Base-by-base conservation (phyloP, 2,888 invertebrate species). In the Hanleya hanleyi region DNA sequence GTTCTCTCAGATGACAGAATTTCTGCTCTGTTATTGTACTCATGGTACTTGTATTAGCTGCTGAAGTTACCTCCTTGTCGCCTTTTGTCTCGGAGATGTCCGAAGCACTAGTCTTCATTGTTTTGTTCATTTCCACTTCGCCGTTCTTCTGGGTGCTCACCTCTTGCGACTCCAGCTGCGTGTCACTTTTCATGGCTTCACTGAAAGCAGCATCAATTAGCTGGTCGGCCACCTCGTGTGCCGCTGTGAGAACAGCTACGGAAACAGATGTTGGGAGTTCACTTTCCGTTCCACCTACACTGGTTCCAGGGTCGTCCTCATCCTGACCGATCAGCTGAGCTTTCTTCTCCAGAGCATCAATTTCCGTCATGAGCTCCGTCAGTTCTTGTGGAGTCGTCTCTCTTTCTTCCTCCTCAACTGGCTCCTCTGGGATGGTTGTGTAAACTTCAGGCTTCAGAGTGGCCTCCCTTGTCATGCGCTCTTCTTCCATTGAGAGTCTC, bases 1-100 rank as follows among this genome's bases (percentile, higher is more conserved):
- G 79, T 68, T 85, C 83, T 47, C 76, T 78, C 22, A 88, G 74
- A 9, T 72, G 74, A 69, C 75, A 77, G 38, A 72, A 69, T n/a
- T 41, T 22, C 15, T 51, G 51, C 32, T 57, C 64, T 5, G 64
- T 4, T 15, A 36, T 37, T 5, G 9, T 37, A 12, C 22, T 22
- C 15, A 29, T 5, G 5, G 26, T 18, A 41, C 12, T 41, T 41
- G 12, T 41, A 41, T n/a, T 12, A 5, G 35, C 22, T 2, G 3
- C 12, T 12, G 18, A 15, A 3, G 29, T 37, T 18, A 12, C 12
- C 35, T 36, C 64, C 22, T 37, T 37, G 4, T 36, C n/a, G 35
- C 38, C 64, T 18, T 37, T 64, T 4, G 33, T 35, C 12, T 15
- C 12, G n/a, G 12, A 15, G 12, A 41, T 15, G 47, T n/a, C n/a